Evolutionary conservation across 2,113 vertebrate genomes (phyloP), one percentile per base, ranked within the genome.

Genomic region (Dissostichus mawsoni): DNA sequence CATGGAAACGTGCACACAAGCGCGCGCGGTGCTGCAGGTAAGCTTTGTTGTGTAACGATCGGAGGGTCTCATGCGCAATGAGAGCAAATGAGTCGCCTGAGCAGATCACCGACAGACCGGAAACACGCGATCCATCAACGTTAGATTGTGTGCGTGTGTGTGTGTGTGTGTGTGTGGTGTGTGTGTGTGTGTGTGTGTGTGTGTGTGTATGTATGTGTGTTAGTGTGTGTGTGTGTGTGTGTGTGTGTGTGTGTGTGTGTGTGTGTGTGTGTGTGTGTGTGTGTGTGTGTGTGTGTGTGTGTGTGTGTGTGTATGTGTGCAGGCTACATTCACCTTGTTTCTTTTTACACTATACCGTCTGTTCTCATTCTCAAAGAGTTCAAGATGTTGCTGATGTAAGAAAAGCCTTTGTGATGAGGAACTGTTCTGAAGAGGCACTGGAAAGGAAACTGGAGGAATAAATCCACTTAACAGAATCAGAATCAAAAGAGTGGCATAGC

Each of bases 71-170:
- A 3, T 11, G 36, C 23, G 14, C 23, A 20, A 48, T 13, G 12
- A 29, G 29, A 44, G 23, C 47, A 74, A 74, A 74, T 67, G 36
- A 55, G 61, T 57, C 1, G 33, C 33, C 3, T 29, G 58, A 71
- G 56, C 48, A 79, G 51, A 69, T 78, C 57, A 55, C 55, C 63
- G 55, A 70, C 41, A n/a, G 13, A 12, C 3, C 44, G 41, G 62
- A 73, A 73, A 52, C 78, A 76, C 50, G 57, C 51, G 17, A 85
- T 85, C 73, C 33, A 77, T 85, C 78, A 84, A 1, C 0, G 36
- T 2, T 51, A 45, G n/a, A 14, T 47, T 56, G 41, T 63, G 82
- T 57, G 2, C 47, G 72, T 76, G 5, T 17, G 57, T 13, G 57
- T 59, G 36, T 36, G 36, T 36, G 36, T 36, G 47, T 53, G 62